Conservation (phyloP, 2,888 invertebrate genomes). For the Mesoligia furuncula region DNA sequence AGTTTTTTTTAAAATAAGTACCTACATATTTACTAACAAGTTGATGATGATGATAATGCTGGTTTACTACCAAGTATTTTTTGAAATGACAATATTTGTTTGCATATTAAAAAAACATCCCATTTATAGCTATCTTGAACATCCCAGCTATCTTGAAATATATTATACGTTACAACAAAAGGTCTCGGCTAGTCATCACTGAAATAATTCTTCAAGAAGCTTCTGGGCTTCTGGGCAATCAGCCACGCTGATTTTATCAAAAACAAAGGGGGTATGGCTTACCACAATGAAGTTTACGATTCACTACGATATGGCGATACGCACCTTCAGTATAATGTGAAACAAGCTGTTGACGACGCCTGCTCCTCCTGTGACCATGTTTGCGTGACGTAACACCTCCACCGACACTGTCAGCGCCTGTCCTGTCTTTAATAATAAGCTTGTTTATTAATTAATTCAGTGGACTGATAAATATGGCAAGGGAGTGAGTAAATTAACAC, state of each 20-base stretch:
- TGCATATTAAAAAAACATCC: background rate
- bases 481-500: background rate
- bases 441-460: background rate
- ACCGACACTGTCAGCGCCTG: constrained; percentile 83
- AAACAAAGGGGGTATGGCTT: background rate
- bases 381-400: constrained; percentile 84
- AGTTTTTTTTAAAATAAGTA: background rate
- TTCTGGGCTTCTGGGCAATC: background rate
- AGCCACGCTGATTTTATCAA: background rate
- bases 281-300: background rate
- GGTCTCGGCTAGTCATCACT: background rate
- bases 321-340: constrained; percentile 84
- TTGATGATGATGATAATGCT: background rate
- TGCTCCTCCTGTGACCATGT: constrained; percentile 84
- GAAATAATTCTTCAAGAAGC: no score
- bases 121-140: background rate
- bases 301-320: background rate
- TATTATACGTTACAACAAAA: background rate
- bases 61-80: background rate
- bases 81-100: background rate
- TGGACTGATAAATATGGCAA: background rate
- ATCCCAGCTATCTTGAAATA: background rate
- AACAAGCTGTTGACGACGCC: constrained; percentile 85
- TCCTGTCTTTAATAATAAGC: constrained; percentile 75
- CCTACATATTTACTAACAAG: background rate